These are phyloP conservation scores for Knipowitschia caucasica DNA, from an alignment of 2,797 vertebrate genomes.

Conservation along the genomic window DNA sequence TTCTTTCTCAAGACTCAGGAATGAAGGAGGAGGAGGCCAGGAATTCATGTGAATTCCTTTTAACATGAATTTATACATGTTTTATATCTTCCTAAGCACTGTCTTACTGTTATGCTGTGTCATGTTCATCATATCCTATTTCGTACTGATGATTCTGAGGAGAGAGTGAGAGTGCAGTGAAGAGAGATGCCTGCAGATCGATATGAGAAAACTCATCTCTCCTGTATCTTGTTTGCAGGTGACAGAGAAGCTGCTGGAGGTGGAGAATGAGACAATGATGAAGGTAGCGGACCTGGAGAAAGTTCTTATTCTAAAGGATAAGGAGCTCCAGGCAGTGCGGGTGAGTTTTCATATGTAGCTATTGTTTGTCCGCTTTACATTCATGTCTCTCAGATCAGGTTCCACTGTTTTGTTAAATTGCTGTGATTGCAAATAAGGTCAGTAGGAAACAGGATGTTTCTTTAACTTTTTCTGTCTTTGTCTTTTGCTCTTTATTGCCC, in stretches of 20 bases:
- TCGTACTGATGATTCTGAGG: constrained; percentile 51
- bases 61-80: constrained; percentile 36
- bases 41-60: constrained; percentile 59
- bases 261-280: constrained; percentile 98
- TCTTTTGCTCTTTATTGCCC: constrained; percentile 47
- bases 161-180: constrained; percentile 33
- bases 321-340: constrained; percentile 86
- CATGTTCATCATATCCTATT: constrained; percentile 53
- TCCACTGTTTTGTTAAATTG: constrained; percentile 46
- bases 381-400: constrained; percentile 24
- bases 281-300: constrained; percentile 95
- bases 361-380: neutral
- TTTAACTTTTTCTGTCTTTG: constrained; percentile 42
- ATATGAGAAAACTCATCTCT: constrained; percentile 18
- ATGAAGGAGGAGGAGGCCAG: constrained; percentile 60
- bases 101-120: constrained; percentile 57
- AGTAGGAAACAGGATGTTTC: constrained; percentile 63
- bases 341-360: constrained; percentile 61
- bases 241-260: constrained; percentile 93
- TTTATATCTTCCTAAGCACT: constrained; percentile 45
- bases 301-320: constrained; percentile 89
- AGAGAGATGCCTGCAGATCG: constrained; percentile 48
- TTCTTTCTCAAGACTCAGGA: constrained; percentile 56
- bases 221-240: constrained; percentile 73
- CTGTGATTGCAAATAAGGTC: constrained; percentile 57